Conservation (phyloP, 2,888 invertebrate species). For the Gnatocerus cornutus region DNA sequence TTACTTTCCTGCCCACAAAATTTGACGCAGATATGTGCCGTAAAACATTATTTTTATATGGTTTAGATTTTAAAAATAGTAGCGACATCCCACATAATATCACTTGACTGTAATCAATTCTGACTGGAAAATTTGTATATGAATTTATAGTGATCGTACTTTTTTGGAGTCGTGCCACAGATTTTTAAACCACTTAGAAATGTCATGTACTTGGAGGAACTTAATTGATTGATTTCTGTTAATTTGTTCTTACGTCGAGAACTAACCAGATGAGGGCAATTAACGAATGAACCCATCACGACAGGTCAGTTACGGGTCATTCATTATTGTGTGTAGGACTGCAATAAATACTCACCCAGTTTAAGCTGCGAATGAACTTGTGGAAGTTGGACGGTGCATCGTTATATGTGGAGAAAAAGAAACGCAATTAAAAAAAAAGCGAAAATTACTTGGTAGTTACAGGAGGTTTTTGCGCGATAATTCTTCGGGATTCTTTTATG, state of each 20-base stretch:
- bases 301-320: constrained; percentile 30
- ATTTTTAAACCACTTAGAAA: constrained; percentile 32
- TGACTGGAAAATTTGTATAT: constrained; percentile 42
- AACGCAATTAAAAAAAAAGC: too few relatives aligned
- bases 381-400: not conserved
- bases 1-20: not conserved
- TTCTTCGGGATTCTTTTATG: too few relatives aligned
- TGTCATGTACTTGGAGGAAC: constrained; percentile 30
- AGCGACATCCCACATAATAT: constrained; percentile 27
- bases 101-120: constrained; percentile 45
- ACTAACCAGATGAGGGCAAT: constrained; percentile 1
- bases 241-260: constrained; percentile 12
- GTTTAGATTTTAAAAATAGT: constrained; percentile 41
- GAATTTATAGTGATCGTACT: constrained; percentile 40
- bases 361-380: not conserved
- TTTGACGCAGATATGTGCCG: constrained; percentile 30
- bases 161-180: constrained; percentile 35
- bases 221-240: constrained; percentile 31
- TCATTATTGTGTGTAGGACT: constrained; percentile 26
- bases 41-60: constrained; percentile 38
- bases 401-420: not conserved
- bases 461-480: too few relatives aligned
- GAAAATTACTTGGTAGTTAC: too few relatives aligned
- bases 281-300: constrained; percentile 23
- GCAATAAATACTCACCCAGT: constrained; percentile 15